Evolutionary conservation across 2,797 vertebrate species (phyloP).

Genomic region (Dendrocincla tyrannina): DNA sequence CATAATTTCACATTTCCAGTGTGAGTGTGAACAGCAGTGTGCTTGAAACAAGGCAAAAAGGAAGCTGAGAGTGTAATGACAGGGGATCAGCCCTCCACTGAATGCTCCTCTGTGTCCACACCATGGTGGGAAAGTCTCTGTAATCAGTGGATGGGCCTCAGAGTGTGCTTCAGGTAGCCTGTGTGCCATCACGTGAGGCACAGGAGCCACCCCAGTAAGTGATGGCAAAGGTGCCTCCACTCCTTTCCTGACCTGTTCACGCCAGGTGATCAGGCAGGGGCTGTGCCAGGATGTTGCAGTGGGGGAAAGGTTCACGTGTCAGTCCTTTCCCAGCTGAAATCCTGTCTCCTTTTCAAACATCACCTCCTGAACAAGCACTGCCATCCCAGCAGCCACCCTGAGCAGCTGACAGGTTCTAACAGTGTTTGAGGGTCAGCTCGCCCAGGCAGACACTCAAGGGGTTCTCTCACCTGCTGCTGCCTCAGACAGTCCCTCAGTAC

Average conservation of each 20-base stretch:
- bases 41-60: background rate
- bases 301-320: background rate
- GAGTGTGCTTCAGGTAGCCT: background rate
- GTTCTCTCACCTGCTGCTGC: background rate
- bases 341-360: background rate
- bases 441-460: background rate
- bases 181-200: background rate
- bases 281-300: background rate
- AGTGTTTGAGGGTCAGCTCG: background rate
- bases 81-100: background rate
- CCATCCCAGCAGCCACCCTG: background rate
- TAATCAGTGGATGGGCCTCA: background rate
- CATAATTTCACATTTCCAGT: background rate
- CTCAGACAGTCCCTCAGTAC: background rate
- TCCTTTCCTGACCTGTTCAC: background rate
- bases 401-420: background rate
- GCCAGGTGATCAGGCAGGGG: background rate
- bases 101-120: background rate
- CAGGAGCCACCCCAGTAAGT: background rate
- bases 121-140: background rate
- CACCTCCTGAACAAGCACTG: background rate
- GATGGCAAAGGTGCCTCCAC: background rate
- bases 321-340: background rate
- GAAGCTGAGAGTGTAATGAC: background rate
- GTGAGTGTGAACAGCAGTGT: background rate